phyloP scores from a whole-genome alignment of 2,113 vertebrate genomes.

The Campylorhamphus procurvoides region DNA sequence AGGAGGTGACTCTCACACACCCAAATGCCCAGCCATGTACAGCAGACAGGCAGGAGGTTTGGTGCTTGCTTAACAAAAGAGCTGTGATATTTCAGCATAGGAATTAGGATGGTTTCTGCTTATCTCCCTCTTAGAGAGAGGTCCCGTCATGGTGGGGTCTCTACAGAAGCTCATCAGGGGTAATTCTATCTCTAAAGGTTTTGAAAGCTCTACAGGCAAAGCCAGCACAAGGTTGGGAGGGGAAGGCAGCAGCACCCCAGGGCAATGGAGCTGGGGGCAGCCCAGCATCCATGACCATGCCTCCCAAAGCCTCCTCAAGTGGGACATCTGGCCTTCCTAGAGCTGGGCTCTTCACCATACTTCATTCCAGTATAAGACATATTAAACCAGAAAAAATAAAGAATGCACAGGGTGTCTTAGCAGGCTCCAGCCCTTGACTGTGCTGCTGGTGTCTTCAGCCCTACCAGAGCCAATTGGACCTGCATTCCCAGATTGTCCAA shows the following conservation, averaged over 20 bases:
- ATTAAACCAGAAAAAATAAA: background rate
- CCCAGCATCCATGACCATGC: background rate
- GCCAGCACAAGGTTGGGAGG: background rate
- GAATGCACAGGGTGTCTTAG: background rate
- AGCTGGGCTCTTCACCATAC: background rate
- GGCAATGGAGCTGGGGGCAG: background rate
- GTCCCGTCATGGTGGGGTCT: background rate
- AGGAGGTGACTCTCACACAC: background rate
- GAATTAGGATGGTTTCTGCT: background rate
- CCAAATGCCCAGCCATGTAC: background rate
- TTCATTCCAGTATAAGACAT: background rate
- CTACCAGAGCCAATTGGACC: background rate
- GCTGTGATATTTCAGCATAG: background rate
- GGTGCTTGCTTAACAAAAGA: background rate
- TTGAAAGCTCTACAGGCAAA: background rate
- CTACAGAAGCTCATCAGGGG: background rate
- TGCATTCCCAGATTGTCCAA: background rate
- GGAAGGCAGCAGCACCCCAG: accelerated
- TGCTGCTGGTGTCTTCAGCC: background rate
- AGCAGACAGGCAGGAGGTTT: background rate
- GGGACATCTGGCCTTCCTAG: background rate
- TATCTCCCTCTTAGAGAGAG: background rate
- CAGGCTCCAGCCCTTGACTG: background rate
- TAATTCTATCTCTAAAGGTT: background rate
- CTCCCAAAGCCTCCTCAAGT: no score